Base-by-base conservation (phyloP, 2,888 invertebrate species). In the Andricus quercusramuli region DNA sequence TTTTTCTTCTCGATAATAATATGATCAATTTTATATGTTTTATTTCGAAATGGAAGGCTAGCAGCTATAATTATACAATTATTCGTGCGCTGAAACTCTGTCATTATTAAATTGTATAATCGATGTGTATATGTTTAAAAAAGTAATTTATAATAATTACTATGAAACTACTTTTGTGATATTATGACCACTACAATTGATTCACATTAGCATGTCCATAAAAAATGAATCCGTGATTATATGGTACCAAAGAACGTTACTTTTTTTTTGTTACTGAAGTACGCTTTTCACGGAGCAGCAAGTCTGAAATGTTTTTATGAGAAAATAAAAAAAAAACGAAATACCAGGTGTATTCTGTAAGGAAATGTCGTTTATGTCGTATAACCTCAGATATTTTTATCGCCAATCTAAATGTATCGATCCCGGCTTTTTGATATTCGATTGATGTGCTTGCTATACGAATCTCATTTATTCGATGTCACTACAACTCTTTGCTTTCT, bases 371-470 rank as follows among this genome's bases (percentile, higher is more conserved):
- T 51, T 70, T 51, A 9, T n/a, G 22, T 70, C 29, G 51, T 51
- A 51, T 51, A 51, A 51, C 29, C 11, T 70, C 47, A 51, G 47
- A 70, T 70, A 29, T 13, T 70, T 70, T 70, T 70, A 9, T 29
- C 32, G 51, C 44, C 51, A 51, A 47, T 70, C 29, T 70, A 51
- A 25, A 70, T 51, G 51, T 51, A 51, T 70, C 29, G 20, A 70
- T 70, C 68, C 29, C 22, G 17, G 47, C 68, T 22, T 70, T 70
- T 47, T 70, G 47, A 70, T 70, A 70, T 70, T 70, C 32, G 20
- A 70, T 29, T 20, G 25, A 51, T 13, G 70, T 70, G 70, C 68
- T 68, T 29, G 17, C 32, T 37, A 65, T 9, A 70, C 47, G 70
- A 70, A 70, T 70, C 1, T 47, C 17, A 20, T 51, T 47, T 29